These are phyloP conservation scores for Zhengitettix transpicula DNA, from an alignment of 2,888 invertebrate species.

Conservation along the genomic window DNA sequence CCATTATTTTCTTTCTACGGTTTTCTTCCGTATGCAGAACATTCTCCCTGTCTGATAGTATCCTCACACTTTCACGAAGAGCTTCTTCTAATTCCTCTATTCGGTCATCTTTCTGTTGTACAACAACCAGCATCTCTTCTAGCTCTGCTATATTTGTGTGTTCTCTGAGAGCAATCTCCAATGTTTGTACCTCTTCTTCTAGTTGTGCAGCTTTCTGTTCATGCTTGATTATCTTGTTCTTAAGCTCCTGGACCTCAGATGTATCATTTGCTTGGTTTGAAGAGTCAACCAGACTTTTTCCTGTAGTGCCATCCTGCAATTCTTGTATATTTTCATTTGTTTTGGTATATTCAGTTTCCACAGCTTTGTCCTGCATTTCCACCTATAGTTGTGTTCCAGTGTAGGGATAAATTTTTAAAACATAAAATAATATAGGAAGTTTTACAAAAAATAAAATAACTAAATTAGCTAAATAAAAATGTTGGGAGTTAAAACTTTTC, in stretches of 20 bases:
- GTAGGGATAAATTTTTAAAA: neutral
- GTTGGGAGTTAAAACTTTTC: too few species aligned
- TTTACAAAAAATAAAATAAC: neutral
- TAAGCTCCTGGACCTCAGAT: neutral
- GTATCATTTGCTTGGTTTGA: neutral
- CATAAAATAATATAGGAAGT: neutral
- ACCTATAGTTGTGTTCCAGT: slow-evolving; percentile 4
- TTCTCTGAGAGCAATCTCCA: slow-evolving; percentile 36
- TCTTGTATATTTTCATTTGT: neutral
- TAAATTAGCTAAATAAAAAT: neutral
- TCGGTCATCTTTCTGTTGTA: slow-evolving; percentile 43
- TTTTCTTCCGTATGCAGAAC: slow-evolving; percentile 47
- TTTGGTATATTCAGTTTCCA: neutral
- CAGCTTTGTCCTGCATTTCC: slow-evolving; percentile 6
- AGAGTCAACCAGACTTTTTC: neutral
- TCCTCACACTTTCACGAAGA: slow-evolving; percentile 58
- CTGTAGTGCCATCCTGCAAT: neutral
- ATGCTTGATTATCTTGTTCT: slow-evolving; percentile 31
- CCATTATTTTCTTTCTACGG: slow-evolving; percentile 42
- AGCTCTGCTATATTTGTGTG: slow-evolving; percentile 39
- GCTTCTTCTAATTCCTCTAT: slow-evolving; percentile 73
- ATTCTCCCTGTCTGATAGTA: slow-evolving; percentile 50
- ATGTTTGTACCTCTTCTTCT: slow-evolving; percentile 33
- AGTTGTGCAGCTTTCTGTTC: slow-evolving; percentile 37
- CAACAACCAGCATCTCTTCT: slow-evolving; percentile 36